These are phyloP conservation scores for Tetramorium bicarinatum DNA, from an alignment of 2,888 invertebrate genomes.

Conservation along the genomic window DNA sequence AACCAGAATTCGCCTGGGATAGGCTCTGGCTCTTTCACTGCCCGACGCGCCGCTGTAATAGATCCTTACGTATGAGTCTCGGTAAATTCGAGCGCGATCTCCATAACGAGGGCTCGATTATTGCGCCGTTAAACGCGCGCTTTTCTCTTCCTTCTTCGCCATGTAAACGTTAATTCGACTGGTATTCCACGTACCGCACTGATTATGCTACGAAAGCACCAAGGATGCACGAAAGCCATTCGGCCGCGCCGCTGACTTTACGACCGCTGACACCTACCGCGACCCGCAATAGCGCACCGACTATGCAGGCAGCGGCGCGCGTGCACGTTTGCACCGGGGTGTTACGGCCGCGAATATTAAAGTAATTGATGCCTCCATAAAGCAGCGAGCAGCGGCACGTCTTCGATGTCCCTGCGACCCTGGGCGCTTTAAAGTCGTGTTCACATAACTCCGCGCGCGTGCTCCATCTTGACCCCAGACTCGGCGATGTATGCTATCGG, in stretches of 20 bases:
- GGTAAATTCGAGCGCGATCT: conserved; percentile 6
- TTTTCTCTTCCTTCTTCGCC: conserved; percentile 65
- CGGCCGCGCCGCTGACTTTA: conserved; percentile 72
- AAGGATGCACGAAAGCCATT: conserved; percentile 62
- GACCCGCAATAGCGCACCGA: conserved; percentile 59
- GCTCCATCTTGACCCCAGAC: conserved; percentile 58
- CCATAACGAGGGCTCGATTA: conserved; percentile 77
- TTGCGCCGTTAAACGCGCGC: conserved; percentile 79
- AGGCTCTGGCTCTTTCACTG: neutral
- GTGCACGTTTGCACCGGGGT: conserved; percentile 68
- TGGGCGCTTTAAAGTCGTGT: conserved; percentile 68
- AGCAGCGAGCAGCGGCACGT: conserved; percentile 76
- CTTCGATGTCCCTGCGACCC: conserved; percentile 77
- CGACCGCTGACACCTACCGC: conserved; percentile 81
- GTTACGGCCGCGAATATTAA: conserved; percentile 83
- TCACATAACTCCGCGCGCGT: conserved; percentile 63
- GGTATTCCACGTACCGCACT: conserved; percentile 67
- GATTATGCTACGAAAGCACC: conserved; percentile 76
- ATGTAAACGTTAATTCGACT: conserved; percentile 81
- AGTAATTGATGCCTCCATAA: conserved; percentile 84
- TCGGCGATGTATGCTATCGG: conserved; percentile 30
- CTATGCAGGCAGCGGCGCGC: conserved; percentile 39
- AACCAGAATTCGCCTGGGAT: neutral
- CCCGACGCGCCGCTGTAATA: neutral
- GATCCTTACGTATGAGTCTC: neutral